Conservation (phyloP, 1,140 invertebrate species). For the Drosophila busckii region DNA sequence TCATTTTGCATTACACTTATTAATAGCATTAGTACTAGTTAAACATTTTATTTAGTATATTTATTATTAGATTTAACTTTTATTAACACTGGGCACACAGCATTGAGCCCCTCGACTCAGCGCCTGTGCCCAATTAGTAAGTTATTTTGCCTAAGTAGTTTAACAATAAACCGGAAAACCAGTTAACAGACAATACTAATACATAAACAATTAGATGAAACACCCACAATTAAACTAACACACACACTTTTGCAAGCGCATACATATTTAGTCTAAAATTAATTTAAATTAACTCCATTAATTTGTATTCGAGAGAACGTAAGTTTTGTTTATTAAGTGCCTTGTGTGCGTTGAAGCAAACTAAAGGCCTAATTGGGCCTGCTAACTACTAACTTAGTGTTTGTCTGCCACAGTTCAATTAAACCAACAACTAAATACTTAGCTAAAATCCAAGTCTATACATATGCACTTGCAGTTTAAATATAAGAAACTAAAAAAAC, state of each 20-base stretch:
- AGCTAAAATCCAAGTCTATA: constrained; percentile 1
- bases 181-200: constrained; percentile 67
- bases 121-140: constrained; percentile 33
- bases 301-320: constrained; percentile 12
- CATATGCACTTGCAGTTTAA: constrained; percentile 11
- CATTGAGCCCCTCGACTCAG: too few species aligned
- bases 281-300: constrained; percentile 2
- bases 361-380: too few species aligned
- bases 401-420: background rate
- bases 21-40: too few species aligned
- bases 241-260: constrained; percentile 1
- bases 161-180: constrained; percentile 50
- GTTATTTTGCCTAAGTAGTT: constrained; percentile 62
- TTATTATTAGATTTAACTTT: too few species aligned
- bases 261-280: constrained; percentile 1
- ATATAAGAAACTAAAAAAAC: constrained; percentile 10
- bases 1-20: too few species aligned
- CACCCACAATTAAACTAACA: constrained; percentile 11
- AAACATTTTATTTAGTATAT: too few species aligned
- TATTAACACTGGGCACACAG: too few species aligned
- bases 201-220: background rate
- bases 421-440: background rate
- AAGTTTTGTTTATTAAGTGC: constrained; percentile 63
- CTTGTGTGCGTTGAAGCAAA: too few species aligned
- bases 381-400: too few species aligned